Evolutionary conservation across 2,888 invertebrate species (phyloP), one percentile per base, ranked within the genome.

Genomic region (Selenia dentaria): DNA sequence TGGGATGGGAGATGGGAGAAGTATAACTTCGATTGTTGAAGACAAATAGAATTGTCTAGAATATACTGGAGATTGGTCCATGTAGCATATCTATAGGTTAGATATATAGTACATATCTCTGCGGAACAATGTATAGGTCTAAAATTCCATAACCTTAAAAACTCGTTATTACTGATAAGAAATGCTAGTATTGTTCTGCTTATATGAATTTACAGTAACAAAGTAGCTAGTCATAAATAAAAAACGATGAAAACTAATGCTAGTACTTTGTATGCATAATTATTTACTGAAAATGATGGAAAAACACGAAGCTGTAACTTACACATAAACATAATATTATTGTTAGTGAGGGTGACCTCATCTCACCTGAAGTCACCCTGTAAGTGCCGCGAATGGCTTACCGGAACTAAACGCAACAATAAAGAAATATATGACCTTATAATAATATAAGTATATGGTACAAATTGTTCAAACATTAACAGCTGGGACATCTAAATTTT

Each of bases 391-490:
- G 59, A 64, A 71, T 60, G 59, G 55, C 38, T 31, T 18, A 54
- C 62, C 67, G 51, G 74, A 72, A 67, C 64, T 56, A 62, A 22
- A 67, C 33, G 27, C 38, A 33, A 45, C 45, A 45, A 47, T 43
- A 2, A 4, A 35, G 43, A 39, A 39, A 32, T 27, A 28, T 12
- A 64, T 59, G 52, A 51, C 47, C 53, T 54, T 57, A 62, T 43
- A 56, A 10, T 34, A 34, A 25, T 26, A 36, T 36, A 38, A 14
- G 31, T 39, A 36, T 35, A 43, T 22, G 31, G 36, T 13, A 29
- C 12, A 25, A 45, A 43, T 27, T 49, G 43, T 49, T 43, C 35
- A 43, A 35, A 43, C 16, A 48, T 28, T 27, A 34, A 18, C 26
- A 18, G 10, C 6, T 10, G n/a, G 13, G 14, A 33, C 27, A 10